Conservation (phyloP, 1,140 invertebrate species). For the Drosophila ercepeae region DNA sequence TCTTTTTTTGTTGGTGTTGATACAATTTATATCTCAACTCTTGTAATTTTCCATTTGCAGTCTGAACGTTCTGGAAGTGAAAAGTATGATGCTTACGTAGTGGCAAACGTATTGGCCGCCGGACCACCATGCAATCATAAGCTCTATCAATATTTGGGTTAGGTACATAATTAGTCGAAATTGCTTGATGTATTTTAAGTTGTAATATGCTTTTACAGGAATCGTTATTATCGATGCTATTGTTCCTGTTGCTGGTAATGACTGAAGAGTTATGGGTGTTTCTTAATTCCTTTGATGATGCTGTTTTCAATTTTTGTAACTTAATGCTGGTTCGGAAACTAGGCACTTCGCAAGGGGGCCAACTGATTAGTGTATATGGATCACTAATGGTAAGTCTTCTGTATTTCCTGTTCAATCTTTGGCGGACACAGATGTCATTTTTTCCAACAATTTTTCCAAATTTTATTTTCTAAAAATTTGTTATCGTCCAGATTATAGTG, state of each 20-base stretch:
- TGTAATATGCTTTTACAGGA: constrained; percentile 76
- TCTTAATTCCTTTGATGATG: constrained; percentile 47
- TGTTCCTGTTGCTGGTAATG: constrained; percentile 25
- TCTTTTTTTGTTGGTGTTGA: constrained; percentile 46
- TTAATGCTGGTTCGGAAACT: no score
- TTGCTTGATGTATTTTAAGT: constrained; percentile 48
- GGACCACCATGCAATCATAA: constrained; percentile 56
- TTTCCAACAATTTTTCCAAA: constrained; percentile 8
- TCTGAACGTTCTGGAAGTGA: constrained; percentile 87
- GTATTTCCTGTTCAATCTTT: constrained; percentile 55
- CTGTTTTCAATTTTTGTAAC: constrained; percentile 17
- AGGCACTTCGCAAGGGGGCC: constrained; percentile 21
- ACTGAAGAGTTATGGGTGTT: constrained; percentile 16
- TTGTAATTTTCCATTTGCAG: constrained; percentile 69
- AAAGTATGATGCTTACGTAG: constrained; percentile 89
- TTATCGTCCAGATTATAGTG: neutral
- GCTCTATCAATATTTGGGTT: constrained; percentile 34
- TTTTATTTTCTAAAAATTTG: constrained; percentile 71
- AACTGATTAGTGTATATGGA: constrained; percentile 74
- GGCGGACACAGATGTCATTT: constrained; percentile 14
- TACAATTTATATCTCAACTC: constrained; percentile 56
- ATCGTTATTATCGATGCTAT: constrained; percentile 23
- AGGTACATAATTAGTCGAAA: constrained; percentile 8
- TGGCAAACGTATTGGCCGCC: constrained; percentile 84
- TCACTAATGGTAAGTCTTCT: constrained; percentile 78